Base-by-base conservation (phyloP, 2,113 vertebrate species). In the Trogon surrucura region DNA sequence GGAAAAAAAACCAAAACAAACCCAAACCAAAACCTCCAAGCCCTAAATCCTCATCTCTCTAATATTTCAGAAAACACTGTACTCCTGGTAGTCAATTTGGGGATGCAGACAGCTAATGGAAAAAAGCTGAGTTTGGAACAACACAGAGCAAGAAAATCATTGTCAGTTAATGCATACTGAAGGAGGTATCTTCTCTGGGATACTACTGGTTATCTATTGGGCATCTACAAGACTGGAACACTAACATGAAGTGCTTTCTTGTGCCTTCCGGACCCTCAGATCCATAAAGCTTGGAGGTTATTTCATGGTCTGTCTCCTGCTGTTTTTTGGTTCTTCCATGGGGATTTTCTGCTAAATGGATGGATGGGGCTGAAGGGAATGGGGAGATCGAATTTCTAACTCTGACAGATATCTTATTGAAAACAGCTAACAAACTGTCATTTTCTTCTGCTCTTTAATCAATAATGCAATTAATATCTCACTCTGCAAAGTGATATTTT, bases 361-460 rank as follows among this genome's bases (percentile, higher is more conserved):
- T 93, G 32, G 53, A 64, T 4, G 6, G 17, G 27, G 16, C 11
- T 78, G 80, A 58, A 84, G 45, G 14, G n/a, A 88, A 70, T 2
- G 17, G 19, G 27, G 41, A 77, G 20, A 73, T 45, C 4, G 2
- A 77, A 74, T 78, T 83, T 94, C 64, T 88, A 51, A 73, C 58
- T 90, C 93, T 74, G 80, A 90, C 32, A 93, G 53, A 64, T 67
- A 94, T 26, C 23, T 14, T 29, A 32, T 88, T 80, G 67, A 91
- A 83, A 88, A 32, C 17, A 66, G 25, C 44, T 78, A 85, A 57
- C 36, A 70, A 84, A 75, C 84, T 74, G 79, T 65, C n/a, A 32
- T 91, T 71, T 86, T 93, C 30, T 61, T 75, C 64, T 87, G 47
- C 47, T 81, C 18, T 92, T 95, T 95, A 88, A 91, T 87, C 48